Evolutionary conservation across 2,888 invertebrate genomes (phyloP).

Genomic region (Cremastinae sp.): DNA sequence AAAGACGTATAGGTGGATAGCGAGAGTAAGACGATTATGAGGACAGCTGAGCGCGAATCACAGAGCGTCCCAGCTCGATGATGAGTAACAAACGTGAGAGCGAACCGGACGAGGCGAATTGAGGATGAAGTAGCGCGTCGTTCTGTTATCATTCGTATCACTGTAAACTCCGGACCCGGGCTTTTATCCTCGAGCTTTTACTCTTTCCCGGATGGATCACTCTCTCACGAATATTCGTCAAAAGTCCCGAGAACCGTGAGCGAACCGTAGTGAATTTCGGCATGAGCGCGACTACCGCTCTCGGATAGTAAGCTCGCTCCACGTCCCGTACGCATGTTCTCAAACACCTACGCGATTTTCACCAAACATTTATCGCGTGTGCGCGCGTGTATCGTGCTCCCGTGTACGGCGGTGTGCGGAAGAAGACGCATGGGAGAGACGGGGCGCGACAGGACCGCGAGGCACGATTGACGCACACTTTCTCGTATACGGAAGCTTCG

Average conservation of each 20-base stretch:
- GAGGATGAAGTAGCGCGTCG: slow-evolving; percentile 8
- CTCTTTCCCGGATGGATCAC: slow-evolving; percentile 1
- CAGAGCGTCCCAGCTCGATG: slow-evolving; percentile 26
- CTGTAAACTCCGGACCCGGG: slow-evolving; percentile 13
- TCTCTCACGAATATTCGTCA: slow-evolving; percentile 9
- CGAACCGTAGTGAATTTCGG: slow-evolving; percentile 55
- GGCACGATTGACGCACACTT: background rate
- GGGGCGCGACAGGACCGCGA: background rate
- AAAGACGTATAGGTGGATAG: slow-evolving; percentile 31
- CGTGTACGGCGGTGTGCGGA: no score
- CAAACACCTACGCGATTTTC: slow-evolving; percentile 31
- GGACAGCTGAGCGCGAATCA: slow-evolving; percentile 43
- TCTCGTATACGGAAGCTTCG: slow-evolving; percentile 8
- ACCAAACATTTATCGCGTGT: slow-evolving; percentile 11
- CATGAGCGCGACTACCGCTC: slow-evolving; percentile 54
- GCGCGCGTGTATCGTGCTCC: background rate
- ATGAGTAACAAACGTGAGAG: slow-evolving; percentile 14
- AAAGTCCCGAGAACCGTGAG: slow-evolving; percentile 50
- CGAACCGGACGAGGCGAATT: slow-evolving; percentile 20
- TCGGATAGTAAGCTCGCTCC: slow-evolving; percentile 30
- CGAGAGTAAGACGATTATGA: slow-evolving; percentile 35
- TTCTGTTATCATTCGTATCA: slow-evolving; percentile 7
- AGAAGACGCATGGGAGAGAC: no score
- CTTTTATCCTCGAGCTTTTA: slow-evolving; percentile 4
- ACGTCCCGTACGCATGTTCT: slow-evolving; percentile 54